phyloP scores from a whole-genome alignment of 2,888 invertebrate species.

The Congeria kusceri region DNA sequence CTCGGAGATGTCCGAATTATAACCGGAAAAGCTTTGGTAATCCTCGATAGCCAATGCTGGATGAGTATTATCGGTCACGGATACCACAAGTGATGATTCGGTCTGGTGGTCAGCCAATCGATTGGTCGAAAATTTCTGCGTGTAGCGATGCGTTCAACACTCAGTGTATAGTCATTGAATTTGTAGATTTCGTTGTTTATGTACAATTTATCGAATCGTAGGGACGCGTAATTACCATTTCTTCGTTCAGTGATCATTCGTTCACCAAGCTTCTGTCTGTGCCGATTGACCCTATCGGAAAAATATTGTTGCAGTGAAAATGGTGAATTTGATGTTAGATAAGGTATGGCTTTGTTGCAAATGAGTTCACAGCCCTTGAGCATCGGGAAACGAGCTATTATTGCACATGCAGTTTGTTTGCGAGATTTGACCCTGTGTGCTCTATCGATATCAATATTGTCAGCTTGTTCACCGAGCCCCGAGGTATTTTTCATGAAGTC shows the following conservation, averaged over 20 bases:
- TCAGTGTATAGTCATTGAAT: constrained; percentile 6
- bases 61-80: background rate
- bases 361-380: too few relatives aligned
- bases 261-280: constrained; percentile 12
- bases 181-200: constrained; percentile 9
- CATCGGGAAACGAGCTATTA: too few relatives aligned
- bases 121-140: background rate
- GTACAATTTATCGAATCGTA: constrained; percentile 5
- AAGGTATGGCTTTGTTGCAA: too few relatives aligned
- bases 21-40: background rate
- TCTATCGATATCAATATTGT: too few relatives aligned
- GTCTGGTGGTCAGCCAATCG: background rate
- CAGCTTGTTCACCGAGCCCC: too few relatives aligned
- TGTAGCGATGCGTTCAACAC: background rate
- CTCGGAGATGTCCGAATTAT: too few relatives aligned
- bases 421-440: too few relatives aligned
- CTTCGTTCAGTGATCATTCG: constrained; percentile 14
- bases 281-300: constrained; percentile 1
- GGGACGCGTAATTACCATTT: background rate
- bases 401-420: too few relatives aligned
- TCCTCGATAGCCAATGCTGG: background rate
- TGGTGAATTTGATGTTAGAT: too few relatives aligned
- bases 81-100: background rate
- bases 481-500: too few relatives aligned
- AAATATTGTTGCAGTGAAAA: constrained; percentile 11